Evolutionary conservation across 2,888 invertebrate genomes (phyloP).

Genomic region (Camponotus fellah): DNA sequence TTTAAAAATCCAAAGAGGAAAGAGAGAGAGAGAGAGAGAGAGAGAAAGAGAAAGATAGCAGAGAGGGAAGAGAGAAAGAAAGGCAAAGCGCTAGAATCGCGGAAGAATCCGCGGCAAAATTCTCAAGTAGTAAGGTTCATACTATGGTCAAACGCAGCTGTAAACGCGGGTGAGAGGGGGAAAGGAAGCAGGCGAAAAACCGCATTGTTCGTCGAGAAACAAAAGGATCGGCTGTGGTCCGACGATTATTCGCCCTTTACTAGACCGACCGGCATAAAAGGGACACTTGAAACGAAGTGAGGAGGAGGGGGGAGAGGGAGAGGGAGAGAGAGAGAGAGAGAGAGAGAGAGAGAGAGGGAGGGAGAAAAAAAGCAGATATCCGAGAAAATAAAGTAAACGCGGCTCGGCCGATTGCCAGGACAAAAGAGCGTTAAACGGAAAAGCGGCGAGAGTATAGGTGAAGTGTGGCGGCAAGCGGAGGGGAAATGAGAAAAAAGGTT

Average conservation of each 20-base stretch:
- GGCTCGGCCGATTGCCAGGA: constrained; percentile 54
- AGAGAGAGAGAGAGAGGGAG: constrained; percentile 20
- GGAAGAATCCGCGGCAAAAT: constrained; percentile 55
- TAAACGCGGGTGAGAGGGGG: constrained; percentile 41
- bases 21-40: background rate
- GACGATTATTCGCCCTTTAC: constrained; percentile 83
- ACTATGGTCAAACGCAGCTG: constrained; percentile 68
- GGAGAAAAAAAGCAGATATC: constrained; percentile 52
- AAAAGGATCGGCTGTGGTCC: constrained; percentile 76
- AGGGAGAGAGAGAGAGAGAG: constrained; percentile 7
- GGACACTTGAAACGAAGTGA: constrained; percentile 66
- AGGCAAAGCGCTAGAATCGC: constrained; percentile 3
- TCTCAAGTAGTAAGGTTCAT: constrained; percentile 70
- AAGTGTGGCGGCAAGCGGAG: background rate
- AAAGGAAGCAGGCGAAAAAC: constrained; percentile 49
- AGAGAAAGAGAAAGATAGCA: background rate
- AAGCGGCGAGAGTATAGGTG: constrained; percentile 30
- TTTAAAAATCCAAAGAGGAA: background rate
- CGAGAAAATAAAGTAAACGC: constrained; percentile 62
- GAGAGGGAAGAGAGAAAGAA: background rate
- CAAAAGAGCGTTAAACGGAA: constrained; percentile 68
- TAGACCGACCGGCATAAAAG: constrained; percentile 67
- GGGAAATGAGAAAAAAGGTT: constrained; percentile 13
- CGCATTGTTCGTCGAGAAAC: constrained; percentile 81
- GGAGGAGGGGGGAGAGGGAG: constrained; percentile 32